Evolutionary conservation across 2,113 vertebrate species (phyloP), one percentile per base, ranked within the genome.

Genomic region (Callospermophilus lateralis): DNA sequence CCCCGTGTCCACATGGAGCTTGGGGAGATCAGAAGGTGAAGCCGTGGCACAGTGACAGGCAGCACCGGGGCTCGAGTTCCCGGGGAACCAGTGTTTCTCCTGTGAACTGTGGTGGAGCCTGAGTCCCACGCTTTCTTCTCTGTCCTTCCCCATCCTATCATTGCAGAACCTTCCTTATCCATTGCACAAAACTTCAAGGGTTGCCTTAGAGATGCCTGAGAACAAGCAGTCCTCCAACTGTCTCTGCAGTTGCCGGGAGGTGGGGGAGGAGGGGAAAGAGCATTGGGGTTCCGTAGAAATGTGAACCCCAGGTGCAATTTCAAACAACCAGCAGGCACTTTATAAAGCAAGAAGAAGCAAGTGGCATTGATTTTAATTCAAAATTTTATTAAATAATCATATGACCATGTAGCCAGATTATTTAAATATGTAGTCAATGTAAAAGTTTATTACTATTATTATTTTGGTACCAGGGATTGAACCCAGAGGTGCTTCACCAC

Each of bases 51-150:
- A 15, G 4, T 8, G 48, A 63, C 16, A 28, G 15, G 0, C 4
- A 20, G 24, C 45, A 51, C 1, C 45, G 67, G 24, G 8, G 20
- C 16, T 34, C 4, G 4, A 32, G 39, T 17, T 42, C 30, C 37
- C 9, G n/a, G 5, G 51, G 30, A 58, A n/a, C 11, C 16, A 37
- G 30, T 32, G 26, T 51, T 84, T 22, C 48, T 42, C 22, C 48
- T 26, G 32, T 6, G 1, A 32, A 28, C 12, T 1, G 0, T 2
- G 48, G 42, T 1, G 8, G n/a, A 67, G 39, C 8, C 53, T 15
- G 6, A n/a, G 51, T 4, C 45, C 34, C 12, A 72, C 9, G 16
- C n/a, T 76, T 88, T 68, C 37, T 39, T 61, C 30, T 34, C 22
- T 48, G 16, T 11, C 7, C 0, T 55, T 22, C 67, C n/a, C 72